Base-by-base conservation (phyloP, 23 tunicate species). In the Trididemnum clinides region DNA sequence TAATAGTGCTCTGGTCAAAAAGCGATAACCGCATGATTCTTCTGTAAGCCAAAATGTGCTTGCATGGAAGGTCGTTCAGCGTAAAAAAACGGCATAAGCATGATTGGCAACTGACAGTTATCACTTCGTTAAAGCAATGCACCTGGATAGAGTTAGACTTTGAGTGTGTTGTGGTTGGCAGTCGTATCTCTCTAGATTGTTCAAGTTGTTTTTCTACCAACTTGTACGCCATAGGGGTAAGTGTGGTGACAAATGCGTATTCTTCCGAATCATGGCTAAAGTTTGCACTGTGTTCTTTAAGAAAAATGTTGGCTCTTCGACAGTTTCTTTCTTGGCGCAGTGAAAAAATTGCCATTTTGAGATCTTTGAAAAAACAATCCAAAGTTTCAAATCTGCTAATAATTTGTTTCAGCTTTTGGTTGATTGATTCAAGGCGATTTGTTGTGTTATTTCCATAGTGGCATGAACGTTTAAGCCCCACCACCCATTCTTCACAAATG, bases 31-130 rank as follows among this genome's bases (percentile, higher is more conserved):
- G n/a, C 27, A 62, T 4, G 23, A 4, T 4, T 12, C 25, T 62
- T n/a, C 76, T 31, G 2, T 63, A 49, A 25, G 76, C 44, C 34
- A 82, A 82, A 32, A 82, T 64, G 50, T 82, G 86, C 33, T 39
- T 30, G 34, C 86, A 82, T 29, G 86, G 86, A 10, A 82, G 86
- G 23, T 50, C 50, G 20, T 31, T 82, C 86, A 37, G 36, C 33
- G 86, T 33, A 38, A 28, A 27, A 82, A 35, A 7, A 33, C 70
- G n/a, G 54, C 86, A 82, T 20, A 76, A 50, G 39, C 86, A 82
- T 7, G 77, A 82, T 3, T 82, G 76, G 15, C 34, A 30, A 26
- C 51, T 26, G 5, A 51, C 64, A 7, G n/a, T n/a, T n/a, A n/a
- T n/a, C n/a, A n/a, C n/a, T n/a, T n/a, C n/a, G n/a, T n/a, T n/a